These are phyloP conservation scores for Calosoma granatense DNA, from an alignment of 1,140 invertebrate genomes.

Conservation along the genomic window DNA sequence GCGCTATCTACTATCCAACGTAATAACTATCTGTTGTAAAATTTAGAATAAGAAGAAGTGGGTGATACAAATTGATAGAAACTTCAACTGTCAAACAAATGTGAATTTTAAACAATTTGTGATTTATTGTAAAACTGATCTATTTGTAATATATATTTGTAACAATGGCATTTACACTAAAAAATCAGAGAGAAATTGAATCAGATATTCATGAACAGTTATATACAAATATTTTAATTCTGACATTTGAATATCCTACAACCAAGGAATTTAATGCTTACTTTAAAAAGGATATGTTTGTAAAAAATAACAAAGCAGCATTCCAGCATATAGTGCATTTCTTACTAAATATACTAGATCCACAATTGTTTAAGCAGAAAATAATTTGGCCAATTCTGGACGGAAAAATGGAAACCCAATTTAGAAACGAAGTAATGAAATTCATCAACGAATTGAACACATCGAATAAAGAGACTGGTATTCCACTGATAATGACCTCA, in stretches of 20 bases:
- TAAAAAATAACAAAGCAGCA: constrained; percentile 28
- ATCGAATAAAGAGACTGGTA: constrained; percentile 21
- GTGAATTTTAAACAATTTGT: no score
- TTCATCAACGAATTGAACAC: constrained; percentile 25
- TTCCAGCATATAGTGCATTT: constrained; percentile 27
- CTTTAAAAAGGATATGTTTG: constrained; percentile 29
- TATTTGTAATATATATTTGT: neutral
- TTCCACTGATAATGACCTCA: constrained; percentile 24
- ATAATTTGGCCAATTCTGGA: constrained; percentile 22
- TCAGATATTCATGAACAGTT: neutral
- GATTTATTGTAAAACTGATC: no score
- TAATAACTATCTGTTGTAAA: no score
- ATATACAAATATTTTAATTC: neutral
- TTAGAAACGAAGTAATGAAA: constrained; percentile 24
- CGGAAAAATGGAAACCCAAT: constrained; percentile 22
- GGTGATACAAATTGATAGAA: no score
- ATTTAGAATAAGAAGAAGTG: no score
- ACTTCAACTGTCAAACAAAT: no score
- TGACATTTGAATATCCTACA: neutral
- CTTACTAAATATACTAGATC: constrained; percentile 23
- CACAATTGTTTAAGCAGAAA: constrained; percentile 22
- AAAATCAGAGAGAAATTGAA: neutral
- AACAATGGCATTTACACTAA: neutral
- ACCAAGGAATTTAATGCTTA: constrained; percentile 20
- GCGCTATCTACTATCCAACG: no score